A percentile compares a stretch with the other conserved stretches of the same genome.
phyloP scores from a whole-genome alignment of 1,140 invertebrate species.

The Euura lappo region DNA sequence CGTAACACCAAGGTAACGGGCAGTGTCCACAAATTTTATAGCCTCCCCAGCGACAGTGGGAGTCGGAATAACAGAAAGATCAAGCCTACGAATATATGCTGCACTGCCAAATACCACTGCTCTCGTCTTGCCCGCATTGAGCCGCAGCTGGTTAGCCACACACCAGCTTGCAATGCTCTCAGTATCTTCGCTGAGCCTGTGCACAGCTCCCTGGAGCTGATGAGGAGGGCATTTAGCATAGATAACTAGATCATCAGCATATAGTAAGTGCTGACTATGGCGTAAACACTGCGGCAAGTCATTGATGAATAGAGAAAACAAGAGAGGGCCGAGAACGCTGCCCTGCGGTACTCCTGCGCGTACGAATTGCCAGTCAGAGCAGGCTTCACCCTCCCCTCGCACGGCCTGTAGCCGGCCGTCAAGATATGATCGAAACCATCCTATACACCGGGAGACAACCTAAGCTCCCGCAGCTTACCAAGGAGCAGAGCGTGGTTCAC shows the following conservation, averaged over 20 bases:
- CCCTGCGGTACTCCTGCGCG: conserved; percentile 11
- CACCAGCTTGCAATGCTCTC: conserved; percentile 13
- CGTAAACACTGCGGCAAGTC: background rate
- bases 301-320: conserved; percentile 9
- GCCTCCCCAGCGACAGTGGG: no score
- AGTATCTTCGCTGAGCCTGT: conserved; percentile 8
- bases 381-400: no score
- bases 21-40: no score
- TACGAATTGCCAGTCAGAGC: no score
- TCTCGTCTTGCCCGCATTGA: conserved; percentile 7
- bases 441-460: no score
- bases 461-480: no score
- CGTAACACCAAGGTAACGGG: no score
- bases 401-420: no score
- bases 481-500: no score
- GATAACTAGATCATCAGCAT: conserved; percentile 12
- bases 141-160: background rate
- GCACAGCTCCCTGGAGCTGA: conserved; percentile 2
- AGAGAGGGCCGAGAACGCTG: conserved; percentile 12
- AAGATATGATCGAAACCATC: no score
- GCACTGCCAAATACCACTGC: conserved; percentile 2
- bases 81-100: no score
- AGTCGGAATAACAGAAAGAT: no score
- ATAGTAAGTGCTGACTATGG: background rate
- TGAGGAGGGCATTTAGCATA: background rate